phyloP scores from a whole-genome alignment of 2,113 vertebrate genomes.

The Cepphus grylle region DNA sequence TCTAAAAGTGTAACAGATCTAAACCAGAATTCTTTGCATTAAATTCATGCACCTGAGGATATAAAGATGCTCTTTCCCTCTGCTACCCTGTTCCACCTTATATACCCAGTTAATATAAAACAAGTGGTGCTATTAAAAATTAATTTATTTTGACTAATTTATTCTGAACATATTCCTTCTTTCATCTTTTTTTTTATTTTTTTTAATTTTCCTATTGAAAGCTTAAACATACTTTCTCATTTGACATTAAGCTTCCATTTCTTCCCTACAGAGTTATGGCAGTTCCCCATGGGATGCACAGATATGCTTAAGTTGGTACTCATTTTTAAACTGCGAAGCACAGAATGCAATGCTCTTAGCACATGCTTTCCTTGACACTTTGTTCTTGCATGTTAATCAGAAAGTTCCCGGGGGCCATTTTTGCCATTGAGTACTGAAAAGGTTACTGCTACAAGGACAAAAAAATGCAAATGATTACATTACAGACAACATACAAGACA shows the following conservation, averaged over 20 bases:
- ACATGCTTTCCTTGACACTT: conserved; percentile 8
- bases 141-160: neutral
- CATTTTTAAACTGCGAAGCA: neutral
- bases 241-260: neutral
- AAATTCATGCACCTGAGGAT: neutral
- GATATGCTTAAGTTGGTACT: neutral
- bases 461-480: conserved; percentile 33
- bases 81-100: neutral
- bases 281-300: neutral
- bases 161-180: neutral
- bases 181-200: neutral
- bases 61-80: neutral
- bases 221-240: neutral
- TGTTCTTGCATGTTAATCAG: conserved; percentile 23
- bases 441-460: neutral
- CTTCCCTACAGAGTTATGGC: neutral
- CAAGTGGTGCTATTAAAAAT: neutral
- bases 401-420: neutral
- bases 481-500: conserved; percentile 1
- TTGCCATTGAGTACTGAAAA: neutral
- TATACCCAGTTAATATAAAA: neutral
- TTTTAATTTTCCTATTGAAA: neutral
- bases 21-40: neutral
- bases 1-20: neutral
- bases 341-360: neutral